phyloP scores from a whole-genome alignment of 1,140 invertebrate genomes.

The Papilio machaon region DNA sequence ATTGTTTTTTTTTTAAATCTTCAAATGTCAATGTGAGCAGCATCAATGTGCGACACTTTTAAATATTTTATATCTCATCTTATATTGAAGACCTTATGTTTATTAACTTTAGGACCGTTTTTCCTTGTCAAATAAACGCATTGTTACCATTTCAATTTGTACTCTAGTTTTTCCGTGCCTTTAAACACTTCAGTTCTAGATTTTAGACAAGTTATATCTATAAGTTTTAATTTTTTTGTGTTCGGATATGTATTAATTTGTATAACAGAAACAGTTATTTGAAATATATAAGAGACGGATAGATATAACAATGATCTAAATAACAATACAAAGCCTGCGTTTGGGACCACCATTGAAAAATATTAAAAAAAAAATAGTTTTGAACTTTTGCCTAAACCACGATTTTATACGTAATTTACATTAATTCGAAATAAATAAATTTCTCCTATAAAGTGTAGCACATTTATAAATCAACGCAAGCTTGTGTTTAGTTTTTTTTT shows the following conservation, averaged over 20 bases:
- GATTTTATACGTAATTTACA: constrained; percentile 18
- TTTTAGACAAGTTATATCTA: background rate
- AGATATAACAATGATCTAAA: background rate
- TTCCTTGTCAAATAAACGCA: background rate
- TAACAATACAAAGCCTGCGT: constrained; percentile 18
- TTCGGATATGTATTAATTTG: background rate
- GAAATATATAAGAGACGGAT: background rate
- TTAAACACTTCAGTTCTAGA: constrained; percentile 6
- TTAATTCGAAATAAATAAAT: background rate
- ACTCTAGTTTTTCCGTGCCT: constrained; percentile 16
- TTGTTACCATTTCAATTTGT: constrained; percentile 21
- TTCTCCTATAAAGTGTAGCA: background rate
- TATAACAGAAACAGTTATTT: background rate
- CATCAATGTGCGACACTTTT: constrained; percentile 41
- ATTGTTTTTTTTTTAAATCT: too few species aligned
- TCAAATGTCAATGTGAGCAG: constrained; percentile 39
- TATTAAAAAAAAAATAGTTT: constrained; percentile 28
- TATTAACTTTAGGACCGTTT: background rate
- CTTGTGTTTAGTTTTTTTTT: background rate
- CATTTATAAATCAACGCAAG: background rate
- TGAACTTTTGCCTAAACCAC: constrained; percentile 15
- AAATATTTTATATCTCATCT: background rate
- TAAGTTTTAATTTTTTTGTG: background rate
- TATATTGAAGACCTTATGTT: background rate
- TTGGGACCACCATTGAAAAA: constrained; percentile 23